A percentile compares a stretch with the other conserved stretches of the same genome.
These are phyloP conservation scores for Cephalopterus ornatus DNA, from an alignment of 2,113 vertebrate species.

Conservation along the genomic window DNA sequence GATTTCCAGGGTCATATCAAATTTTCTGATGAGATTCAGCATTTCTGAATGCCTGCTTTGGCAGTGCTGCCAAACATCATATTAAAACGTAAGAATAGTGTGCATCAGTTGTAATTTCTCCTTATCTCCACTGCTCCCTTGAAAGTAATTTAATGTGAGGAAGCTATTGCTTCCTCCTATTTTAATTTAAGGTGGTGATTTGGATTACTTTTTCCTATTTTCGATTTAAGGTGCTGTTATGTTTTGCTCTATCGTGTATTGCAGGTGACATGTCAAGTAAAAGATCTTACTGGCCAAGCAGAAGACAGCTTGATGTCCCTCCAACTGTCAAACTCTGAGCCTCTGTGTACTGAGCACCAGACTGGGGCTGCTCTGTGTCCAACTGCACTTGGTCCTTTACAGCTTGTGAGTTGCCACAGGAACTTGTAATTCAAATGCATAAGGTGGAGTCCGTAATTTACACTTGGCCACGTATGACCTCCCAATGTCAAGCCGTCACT, in stretches of 20 bases:
- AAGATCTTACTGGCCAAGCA: neutral
- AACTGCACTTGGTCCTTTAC: neutral
- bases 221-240: neutral
- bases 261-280: neutral
- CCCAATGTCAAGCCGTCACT: fast-evolving
- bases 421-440: neutral
- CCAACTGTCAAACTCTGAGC: neutral
- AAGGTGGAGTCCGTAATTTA: neutral
- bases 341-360: fast-evolving
- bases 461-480: neutral
- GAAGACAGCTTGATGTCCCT: neutral
- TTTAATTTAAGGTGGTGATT: neutral
- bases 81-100: neutral
- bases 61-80: neutral
- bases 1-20: neutral
- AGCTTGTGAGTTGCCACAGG: neutral
- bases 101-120: neutral
- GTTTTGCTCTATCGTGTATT: neutral
- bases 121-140: neutral
- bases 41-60: neutral
- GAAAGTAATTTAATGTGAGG: neutral
- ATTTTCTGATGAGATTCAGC: neutral
- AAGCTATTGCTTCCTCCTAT: neutral
- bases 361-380: neutral
- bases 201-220: neutral